Conservation (phyloP, 2,113 vertebrate species). For the Protobothrops mucrosquamatus region DNA sequence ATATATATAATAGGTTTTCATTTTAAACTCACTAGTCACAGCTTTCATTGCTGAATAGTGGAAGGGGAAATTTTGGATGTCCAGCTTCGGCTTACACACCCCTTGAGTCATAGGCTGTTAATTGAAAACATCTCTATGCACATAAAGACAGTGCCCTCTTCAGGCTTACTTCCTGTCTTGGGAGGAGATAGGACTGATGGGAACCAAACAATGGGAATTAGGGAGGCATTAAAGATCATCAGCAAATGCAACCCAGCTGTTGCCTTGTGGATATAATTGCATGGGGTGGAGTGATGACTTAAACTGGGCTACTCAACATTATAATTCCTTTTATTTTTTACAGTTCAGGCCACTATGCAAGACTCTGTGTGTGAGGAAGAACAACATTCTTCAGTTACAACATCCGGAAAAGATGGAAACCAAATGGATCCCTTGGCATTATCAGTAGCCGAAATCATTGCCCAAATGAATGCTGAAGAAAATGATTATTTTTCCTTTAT, state of each 20-base stretch:
- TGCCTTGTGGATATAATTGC: neutral
- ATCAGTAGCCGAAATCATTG: neutral
- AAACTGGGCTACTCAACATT: neutral
- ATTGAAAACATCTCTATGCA: neutral
- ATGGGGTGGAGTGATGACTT: neutral
- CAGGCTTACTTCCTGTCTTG: neutral
- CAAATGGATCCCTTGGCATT: neutral
- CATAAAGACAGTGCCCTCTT: neutral
- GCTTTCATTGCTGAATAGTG: neutral
- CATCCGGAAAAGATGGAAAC: neutral
- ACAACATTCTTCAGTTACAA: neutral
- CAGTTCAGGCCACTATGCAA: neutral
- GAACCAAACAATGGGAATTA: neutral
- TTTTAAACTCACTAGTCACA: neutral
- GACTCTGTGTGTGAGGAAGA: neutral
- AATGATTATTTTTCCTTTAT: neutral
- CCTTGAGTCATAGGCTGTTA: neutral
- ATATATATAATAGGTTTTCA: neutral
- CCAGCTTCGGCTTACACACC: neutral
- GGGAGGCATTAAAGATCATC: neutral
- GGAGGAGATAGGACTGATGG: neutral
- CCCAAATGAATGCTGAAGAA: neutral
- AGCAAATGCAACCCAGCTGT: neutral
- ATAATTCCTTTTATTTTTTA: neutral
- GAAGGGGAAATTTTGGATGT: neutral